These are phyloP conservation scores for Paramisgurnus dabryanus DNA, from an alignment of 2,113 vertebrate species.

Conservation along the genomic window DNA sequence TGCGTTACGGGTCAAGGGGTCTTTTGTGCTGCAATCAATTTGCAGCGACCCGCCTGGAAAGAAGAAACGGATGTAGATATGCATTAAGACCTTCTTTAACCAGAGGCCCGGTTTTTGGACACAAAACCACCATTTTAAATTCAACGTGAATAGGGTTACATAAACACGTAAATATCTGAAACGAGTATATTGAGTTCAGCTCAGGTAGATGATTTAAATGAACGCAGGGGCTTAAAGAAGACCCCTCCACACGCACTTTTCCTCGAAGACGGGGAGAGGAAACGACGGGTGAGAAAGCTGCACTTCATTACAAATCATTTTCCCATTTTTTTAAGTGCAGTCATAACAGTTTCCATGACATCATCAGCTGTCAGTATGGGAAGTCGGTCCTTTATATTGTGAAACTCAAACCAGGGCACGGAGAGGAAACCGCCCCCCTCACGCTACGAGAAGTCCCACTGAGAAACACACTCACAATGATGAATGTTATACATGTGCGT, in stretches of 20 bases:
- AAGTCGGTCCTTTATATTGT: slow-evolving; percentile 66
- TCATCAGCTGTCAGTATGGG: slow-evolving; percentile 71
- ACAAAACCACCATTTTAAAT: neutral
- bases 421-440: slow-evolving; percentile 56
- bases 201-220: slow-evolving; percentile 57
- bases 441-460: slow-evolving; percentile 39
- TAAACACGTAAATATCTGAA: slow-evolving; percentile 50
- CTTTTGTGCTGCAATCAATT: slow-evolving; percentile 51
- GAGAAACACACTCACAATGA: slow-evolving; percentile 36
- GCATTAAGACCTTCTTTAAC: slow-evolving; percentile 41
- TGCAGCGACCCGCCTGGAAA: slow-evolving; percentile 35
- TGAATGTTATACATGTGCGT: slow-evolving; percentile 30
- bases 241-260: slow-evolving; percentile 33
- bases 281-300: slow-evolving; percentile 54
- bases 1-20: slow-evolving; percentile 29
- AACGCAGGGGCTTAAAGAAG: slow-evolving; percentile 28
- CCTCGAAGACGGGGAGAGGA: slow-evolving; percentile 24
- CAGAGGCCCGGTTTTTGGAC: neutral
- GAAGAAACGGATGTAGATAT: slow-evolving; percentile 30
- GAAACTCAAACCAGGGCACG: slow-evolving; percentile 68
- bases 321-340: slow-evolving; percentile 61
- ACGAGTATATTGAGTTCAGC: slow-evolving; percentile 27
- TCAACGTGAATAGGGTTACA: slow-evolving; percentile 45
- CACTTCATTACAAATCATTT: slow-evolving; percentile 71
- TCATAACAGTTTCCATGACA: slow-evolving; percentile 74